Evolutionary conservation across 64 coral and sea anemone genomes (phyloP), one percentile per base, ranked within the genome.

Genomic region (Montipora efflorescens): DNA sequence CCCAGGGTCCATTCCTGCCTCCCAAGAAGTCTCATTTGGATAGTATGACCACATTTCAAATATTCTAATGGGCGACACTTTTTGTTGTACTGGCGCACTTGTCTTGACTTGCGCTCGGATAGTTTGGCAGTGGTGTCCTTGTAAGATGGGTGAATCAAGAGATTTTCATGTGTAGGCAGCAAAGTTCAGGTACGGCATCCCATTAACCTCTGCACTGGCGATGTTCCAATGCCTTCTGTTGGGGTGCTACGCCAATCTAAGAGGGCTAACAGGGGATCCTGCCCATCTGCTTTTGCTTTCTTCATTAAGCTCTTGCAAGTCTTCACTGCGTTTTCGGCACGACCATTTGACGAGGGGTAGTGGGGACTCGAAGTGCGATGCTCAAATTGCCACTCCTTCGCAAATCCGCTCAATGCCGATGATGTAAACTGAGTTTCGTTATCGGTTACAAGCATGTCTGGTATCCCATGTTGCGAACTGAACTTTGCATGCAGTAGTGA

Each of bases 361-460:
- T 64, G 11, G 6, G 78, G 92, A 16, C 86, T 89, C 23, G 23
- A 23, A 23, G 23, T 23, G 1, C 53, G 74, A 28, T 28, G 25
- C 25, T 28, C 25, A 28, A 28, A 48, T 78, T 89, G 47, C 77
- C 92, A 94, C 67, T 82, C 70, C n/a, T 50, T 59, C 8, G 73
- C 49, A 15, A 95, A 95, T 19, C 3, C 44, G 44, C 59, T 59
- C 55, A 90, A 95, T 4, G 46, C 74, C 25, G 78, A 88, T 58
- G 79, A 90, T 1, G 87, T 23, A 64, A 94, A 94, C 45, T 94
- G 93, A 4, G 87, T 25, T 47, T 79, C 93, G 18, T 90, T 95
- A 52, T 95, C 79, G 15, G 88, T 95, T 23, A 90, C 74, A 2
- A 86, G 16, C 25, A 55, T 58, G 4, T 95, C 81, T 74, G 93